A percentile compares a stretch with the other conserved stretches of the same genome.
Conservation (phyloP, 2,113 vertebrate species). For the Rhipidura dahli region DNA sequence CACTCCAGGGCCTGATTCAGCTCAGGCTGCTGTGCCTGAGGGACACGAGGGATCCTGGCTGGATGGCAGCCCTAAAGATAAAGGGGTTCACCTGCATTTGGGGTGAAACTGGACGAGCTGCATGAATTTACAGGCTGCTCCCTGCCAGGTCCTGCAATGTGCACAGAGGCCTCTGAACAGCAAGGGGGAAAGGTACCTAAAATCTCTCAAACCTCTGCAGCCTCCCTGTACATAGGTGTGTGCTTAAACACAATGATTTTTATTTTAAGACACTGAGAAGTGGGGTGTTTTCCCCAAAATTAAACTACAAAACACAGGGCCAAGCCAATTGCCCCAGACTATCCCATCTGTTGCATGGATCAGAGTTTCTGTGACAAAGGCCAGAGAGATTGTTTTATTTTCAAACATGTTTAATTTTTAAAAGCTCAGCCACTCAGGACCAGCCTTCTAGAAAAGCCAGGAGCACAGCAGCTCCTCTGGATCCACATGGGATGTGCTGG, state of each 20-base stretch:
- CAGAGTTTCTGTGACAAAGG: neutral
- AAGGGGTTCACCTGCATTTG: neutral
- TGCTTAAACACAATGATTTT: neutral
- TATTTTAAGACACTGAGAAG: neutral
- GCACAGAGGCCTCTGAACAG: neutral
- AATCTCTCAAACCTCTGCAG: neutral
- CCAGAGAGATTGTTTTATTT: neutral
- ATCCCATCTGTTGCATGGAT: neutral
- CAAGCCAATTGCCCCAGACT: neutral
- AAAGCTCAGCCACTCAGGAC: neutral
- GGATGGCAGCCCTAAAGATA: neutral
- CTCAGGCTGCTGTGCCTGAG: neutral
- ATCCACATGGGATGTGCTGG: neutral
- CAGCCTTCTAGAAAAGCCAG: neutral
- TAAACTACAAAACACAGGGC: neutral
- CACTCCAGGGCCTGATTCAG: neutral
- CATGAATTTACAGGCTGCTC: neutral
- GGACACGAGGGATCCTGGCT: accelerated
- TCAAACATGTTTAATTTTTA: neutral
- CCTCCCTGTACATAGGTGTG: accelerated
- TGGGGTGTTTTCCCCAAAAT: neutral
- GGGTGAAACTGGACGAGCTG: neutral
- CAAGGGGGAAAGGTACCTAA: neutral
- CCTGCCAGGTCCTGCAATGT: neutral
- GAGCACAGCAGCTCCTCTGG: neutral